Base-by-base conservation (phyloP, 1,140 invertebrate genomes). In the Tetramorium parvispinum region DNA sequence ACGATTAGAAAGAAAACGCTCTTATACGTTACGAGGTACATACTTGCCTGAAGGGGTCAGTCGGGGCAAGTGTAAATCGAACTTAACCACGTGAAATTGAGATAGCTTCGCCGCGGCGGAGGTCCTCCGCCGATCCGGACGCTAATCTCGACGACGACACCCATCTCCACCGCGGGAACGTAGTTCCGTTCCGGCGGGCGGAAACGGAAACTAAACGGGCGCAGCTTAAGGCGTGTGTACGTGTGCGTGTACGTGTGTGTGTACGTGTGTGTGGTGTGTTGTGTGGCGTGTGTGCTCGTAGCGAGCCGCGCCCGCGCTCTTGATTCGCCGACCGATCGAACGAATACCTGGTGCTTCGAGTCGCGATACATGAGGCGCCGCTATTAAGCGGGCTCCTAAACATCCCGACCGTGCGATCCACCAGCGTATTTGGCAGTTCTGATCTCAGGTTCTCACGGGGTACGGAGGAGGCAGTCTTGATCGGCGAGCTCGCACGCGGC, bases 381-480 rank as follows among this genome's bases (percentile, higher is more conserved):
- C 70, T 11, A 13, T 66, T 89, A 76, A 61, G 77, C 68, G 90
- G 89, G 89, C 91, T 88, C 89, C 89, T 81, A 87, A 91, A 91
- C 82, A 91, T 92, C 92, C 87, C 85, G 89, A 93, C 92, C 91
- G 91, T 89, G 87, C 88, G 88, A 86, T 89, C 88, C 76, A 89
- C 88, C 88, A 85, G 88, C 85, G 88, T 89, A 87, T 87, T 89
- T 78, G 88, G 88, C 88, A 89, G 88, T 89, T 68, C 88, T 89
- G 88, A 89, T 91, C 87, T 91, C 88, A 87, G 88, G 88, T 73
- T 89, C 77, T 89, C 88, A 87, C 88, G 13, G 68, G 75, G 81
- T 75, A 81, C 90, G 87, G 89, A 93, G 92, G 93, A 94, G 93
- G 93, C 95, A 95, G 95, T 95, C 95, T 95, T 95, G 92, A 94